phyloP scores from a whole-genome alignment of 2,797 vertebrate genomes.

The Sebastes oblongus region DNA sequence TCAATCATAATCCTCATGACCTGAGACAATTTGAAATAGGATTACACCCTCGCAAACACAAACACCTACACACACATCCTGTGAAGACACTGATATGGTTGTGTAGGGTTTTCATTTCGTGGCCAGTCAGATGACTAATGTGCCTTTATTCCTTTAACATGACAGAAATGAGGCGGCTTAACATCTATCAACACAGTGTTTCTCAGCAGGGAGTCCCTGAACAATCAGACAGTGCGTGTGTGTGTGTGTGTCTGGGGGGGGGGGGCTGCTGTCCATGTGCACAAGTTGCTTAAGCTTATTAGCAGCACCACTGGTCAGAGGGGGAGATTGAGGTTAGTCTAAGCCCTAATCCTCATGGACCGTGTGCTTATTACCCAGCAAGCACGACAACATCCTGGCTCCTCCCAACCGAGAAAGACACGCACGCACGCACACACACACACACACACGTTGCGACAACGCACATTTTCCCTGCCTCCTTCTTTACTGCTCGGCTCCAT shows the following conservation, averaged over 20 bases:
- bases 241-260: not conserved
- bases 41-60: conserved; percentile 25
- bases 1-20: conserved; percentile 49
- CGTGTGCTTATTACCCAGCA: conserved; percentile 83
- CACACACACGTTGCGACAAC: not conserved
- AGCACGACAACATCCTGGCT: conserved; percentile 64
- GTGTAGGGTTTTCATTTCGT: not conserved
- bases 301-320: conserved; percentile 79
- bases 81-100: not conserved
- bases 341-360: conserved; percentile 87
- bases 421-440: conserved; percentile 8
- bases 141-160: not conserved
- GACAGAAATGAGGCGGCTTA: conserved; percentile 1
- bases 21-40: conserved; percentile 32
- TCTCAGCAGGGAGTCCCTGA: conserved; percentile 7
- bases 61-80: not conserved
- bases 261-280: conserved; percentile 58
- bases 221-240: not conserved
- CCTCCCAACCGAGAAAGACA: conserved; percentile 35
- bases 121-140: not conserved
- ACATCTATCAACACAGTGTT: conserved; percentile 20
- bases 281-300: conserved; percentile 91
- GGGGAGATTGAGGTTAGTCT: conserved; percentile 91
- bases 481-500: conserved; percentile 50
- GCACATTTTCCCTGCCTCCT: conserved; percentile 24